Evolutionary conservation across 2,113 vertebrate genomes (phyloP).

Genomic region (Tretioscincus oriximinensis): DNA sequence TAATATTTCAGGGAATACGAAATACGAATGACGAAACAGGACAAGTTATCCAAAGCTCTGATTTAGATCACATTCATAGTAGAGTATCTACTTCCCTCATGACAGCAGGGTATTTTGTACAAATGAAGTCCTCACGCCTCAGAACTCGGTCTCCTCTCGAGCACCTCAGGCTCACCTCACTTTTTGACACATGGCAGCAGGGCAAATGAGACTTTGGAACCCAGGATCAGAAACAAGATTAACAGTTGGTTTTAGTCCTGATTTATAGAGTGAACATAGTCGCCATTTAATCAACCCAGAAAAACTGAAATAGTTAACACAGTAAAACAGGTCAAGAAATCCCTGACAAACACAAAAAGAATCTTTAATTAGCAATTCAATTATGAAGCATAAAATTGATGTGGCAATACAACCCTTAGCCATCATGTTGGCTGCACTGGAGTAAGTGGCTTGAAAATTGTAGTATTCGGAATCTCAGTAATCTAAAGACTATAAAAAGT

Average conservation of each 20-base stretch:
- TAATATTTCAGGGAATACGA: neutral
- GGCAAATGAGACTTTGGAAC: neutral
- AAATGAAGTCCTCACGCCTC: too few species aligned
- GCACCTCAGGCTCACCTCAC: too few species aligned
- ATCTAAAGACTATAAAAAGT: slow-evolving; percentile 18
- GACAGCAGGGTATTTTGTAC: too few species aligned
- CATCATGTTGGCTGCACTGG: neutral
- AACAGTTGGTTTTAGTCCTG: neutral
- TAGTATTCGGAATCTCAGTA: slow-evolving; percentile 10
- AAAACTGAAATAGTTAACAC: neutral
- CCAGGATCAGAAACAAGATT: neutral
- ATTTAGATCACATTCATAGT: too few species aligned
- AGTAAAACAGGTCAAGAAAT: too few species aligned
- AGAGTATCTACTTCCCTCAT: too few species aligned
- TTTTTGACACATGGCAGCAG: too few species aligned
- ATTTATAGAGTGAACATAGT: neutral
- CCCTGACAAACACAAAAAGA: too few species aligned
- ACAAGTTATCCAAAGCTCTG: too few species aligned
- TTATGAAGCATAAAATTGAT: neutral
- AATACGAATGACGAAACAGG: too few species aligned
- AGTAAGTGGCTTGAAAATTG: neutral
- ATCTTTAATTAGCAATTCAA: neutral
- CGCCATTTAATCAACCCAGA: neutral
- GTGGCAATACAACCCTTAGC: neutral
- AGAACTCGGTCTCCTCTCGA: too few species aligned